Evolutionary conservation across 2,888 invertebrate species (phyloP).

Genomic region (Tipula unca): DNA sequence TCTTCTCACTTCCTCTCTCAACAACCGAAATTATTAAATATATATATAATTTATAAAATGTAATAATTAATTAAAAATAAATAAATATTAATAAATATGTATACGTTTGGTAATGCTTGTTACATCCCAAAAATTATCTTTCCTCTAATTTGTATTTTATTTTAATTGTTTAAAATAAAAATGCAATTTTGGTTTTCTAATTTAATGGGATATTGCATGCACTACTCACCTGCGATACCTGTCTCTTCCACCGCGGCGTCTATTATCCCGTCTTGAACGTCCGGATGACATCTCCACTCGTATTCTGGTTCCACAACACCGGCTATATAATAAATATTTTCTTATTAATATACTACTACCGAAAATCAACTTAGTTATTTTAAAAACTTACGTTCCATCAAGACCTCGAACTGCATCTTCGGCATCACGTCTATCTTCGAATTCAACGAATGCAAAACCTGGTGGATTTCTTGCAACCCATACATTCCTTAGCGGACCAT

Average conservation of each 20-base stretch:
- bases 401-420: slow-evolving; percentile 74
- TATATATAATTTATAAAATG: background rate
- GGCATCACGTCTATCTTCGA: slow-evolving; percentile 76
- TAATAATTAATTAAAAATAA: background rate
- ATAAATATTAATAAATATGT: background rate
- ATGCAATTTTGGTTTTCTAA: slow-evolving; percentile 20
- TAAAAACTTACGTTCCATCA: slow-evolving; percentile 63
- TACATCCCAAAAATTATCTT: background rate
- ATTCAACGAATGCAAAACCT: slow-evolving; percentile 82
- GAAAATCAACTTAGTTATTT: background rate
- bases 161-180: slow-evolving; percentile 19
- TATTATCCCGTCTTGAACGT: slow-evolving; percentile 64
- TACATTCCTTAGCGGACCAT: slow-evolving; percentile 76
- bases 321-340: slow-evolving; percentile 45
- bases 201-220: slow-evolving; percentile 9
- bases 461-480: slow-evolving; percentile 90
- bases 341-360: background rate
- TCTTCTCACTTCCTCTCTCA: background rate
- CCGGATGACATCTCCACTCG: slow-evolving; percentile 92
- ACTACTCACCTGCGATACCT: slow-evolving; percentile 26
- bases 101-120: slow-evolving; percentile 14
- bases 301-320: slow-evolving; percentile 82
- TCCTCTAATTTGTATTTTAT: background rate
- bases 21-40: background rate
- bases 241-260: slow-evolving; percentile 39